A percentile compares a stretch with the other conserved stretches of the same genome.
Conservation (phyloP, 2,113 vertebrate genomes). For the Furnarius figulus region DNA sequence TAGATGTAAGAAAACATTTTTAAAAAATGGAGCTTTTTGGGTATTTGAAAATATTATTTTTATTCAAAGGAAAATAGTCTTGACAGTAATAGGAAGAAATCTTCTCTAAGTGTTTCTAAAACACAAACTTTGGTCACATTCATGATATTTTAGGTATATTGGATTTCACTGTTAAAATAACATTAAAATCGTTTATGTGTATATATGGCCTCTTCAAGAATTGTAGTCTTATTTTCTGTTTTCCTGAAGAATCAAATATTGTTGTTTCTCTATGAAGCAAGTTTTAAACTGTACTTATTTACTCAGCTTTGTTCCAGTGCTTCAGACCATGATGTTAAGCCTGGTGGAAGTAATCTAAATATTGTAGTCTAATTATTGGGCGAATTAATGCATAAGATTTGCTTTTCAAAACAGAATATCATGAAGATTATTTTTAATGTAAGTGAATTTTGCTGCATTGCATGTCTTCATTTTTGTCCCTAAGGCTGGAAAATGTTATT, state of each 20-base stretch:
- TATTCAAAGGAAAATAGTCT: not conserved
- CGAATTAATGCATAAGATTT: not conserved
- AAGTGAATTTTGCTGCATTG: not conserved
- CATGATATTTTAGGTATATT: not conserved
- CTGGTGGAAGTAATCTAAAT: not conserved
- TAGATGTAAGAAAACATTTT: not conserved
- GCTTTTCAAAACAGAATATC: not conserved
- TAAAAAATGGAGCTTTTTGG: not conserved
- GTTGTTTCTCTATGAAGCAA: not conserved
- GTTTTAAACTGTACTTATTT: slow-evolving; percentile 9
- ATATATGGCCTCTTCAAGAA: not conserved
- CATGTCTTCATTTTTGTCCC: not conserved
- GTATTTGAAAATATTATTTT: not conserved
- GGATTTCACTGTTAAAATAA: not conserved
- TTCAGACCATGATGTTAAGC: not conserved
- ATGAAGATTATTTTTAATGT: not conserved
- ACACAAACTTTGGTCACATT: not conserved
- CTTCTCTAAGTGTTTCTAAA: not conserved
- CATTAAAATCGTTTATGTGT: not conserved
- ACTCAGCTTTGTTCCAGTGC: not conserved
- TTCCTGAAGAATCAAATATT: not conserved
- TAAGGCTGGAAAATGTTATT: not conserved
- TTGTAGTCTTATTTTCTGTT: not conserved
- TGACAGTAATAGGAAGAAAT: not conserved
- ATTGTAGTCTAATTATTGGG: not conserved